Evolutionary conservation across 2,113 vertebrate genomes (phyloP).

Genomic region (Dipodomys stephensi): DNA sequence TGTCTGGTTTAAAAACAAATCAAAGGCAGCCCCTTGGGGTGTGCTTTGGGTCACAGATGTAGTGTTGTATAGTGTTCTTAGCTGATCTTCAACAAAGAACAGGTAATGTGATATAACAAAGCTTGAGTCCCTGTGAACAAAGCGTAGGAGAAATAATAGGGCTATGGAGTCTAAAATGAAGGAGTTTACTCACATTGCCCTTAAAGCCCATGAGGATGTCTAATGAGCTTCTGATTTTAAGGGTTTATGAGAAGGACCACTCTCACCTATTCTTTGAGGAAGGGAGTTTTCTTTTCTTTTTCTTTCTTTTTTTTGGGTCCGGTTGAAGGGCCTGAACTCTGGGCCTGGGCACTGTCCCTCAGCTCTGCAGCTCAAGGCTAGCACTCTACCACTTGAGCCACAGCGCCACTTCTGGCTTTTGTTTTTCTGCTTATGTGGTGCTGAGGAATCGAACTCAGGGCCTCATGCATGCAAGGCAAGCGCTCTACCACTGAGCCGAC

Average conservation of each 20-base stretch:
- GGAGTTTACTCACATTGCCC: background rate
- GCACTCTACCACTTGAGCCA: too few relatives aligned
- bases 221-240: background rate
- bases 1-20: background rate
- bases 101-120: background rate
- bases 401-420: too few relatives aligned
- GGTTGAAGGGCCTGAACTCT: too few relatives aligned
- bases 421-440: too few relatives aligned
- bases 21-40: background rate
- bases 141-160: background rate
- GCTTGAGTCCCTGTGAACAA: conserved; percentile 6
- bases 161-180: background rate
- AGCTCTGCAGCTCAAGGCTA: too few relatives aligned
- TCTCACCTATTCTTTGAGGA: conserved; percentile 1
- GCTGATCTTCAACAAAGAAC: background rate
- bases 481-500: too few relatives aligned
- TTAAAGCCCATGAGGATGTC: background rate
- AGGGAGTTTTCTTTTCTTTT: background rate
- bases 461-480: too few relatives aligned
- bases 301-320: too few relatives aligned
- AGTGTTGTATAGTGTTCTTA: background rate
- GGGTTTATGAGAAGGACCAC: background rate
- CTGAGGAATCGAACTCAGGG: too few relatives aligned
- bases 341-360: too few relatives aligned
- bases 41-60: conserved; percentile 1